Evolutionary conservation across 2,888 invertebrate species (phyloP), one percentile per base, ranked within the genome.

Genomic region (Cephus runcator): DNA sequence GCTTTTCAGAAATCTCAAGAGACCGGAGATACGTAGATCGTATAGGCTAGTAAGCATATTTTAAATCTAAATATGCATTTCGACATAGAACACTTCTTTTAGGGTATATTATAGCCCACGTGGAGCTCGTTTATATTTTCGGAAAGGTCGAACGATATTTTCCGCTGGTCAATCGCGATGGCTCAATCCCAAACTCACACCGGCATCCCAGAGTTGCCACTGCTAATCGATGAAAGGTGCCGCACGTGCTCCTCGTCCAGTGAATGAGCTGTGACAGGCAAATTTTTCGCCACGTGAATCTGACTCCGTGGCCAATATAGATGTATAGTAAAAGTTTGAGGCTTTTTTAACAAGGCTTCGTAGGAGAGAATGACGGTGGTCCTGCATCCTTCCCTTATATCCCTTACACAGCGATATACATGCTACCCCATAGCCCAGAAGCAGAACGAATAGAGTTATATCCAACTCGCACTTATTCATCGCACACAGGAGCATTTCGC

Each of bases 41-140:
- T 15, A 56, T 6, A 56, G 56, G 69, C 79, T 74, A 36, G 78
- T 79, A 76, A 79, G 77, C 80, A 80, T 83, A 80, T 82, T 83
- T 81, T 81, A 78, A 77, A 80, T 82, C 77, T 78, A 79, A 81
- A 81, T 83, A 82, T 83, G 81, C 81, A 81, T 81, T 81, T 77
- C 77, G 75, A 79, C 77, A 23, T 40, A 6, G 15, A 40, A 15
- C 6, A 6, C 12, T 15, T 23, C 23, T 56, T 23, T 56, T 23
- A 15, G 15, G 0, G 2, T 56, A 56, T 56, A 56, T 0, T 6
- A 56, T 9, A 23, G 2, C 56, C 9, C 56, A 15, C 9, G 23
- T 23, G 56, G 23, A 9, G 56, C 56, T 56, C 56, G 56, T 56
- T 23, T 56, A 56, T 56, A 56, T 56, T 56, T 56, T 23, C 23